These are phyloP conservation scores for Ophonus ardosiacus DNA, from an alignment of 2,888 invertebrate species.

Conservation along the genomic window DNA sequence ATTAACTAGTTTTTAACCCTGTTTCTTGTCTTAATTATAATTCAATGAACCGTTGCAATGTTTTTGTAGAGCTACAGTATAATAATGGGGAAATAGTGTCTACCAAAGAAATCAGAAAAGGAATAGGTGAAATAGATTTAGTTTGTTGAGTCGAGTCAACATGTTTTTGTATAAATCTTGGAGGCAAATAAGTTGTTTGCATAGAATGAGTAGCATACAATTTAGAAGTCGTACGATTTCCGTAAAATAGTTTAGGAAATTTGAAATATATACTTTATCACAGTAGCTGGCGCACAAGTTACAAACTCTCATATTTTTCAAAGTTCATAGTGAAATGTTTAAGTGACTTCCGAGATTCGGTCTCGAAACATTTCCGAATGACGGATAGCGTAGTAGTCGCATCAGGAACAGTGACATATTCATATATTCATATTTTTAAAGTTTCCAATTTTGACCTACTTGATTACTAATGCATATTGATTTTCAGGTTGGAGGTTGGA, in stretches of 20 bases:
- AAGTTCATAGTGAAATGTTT: slow-evolving; percentile 42
- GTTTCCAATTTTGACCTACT: slow-evolving; percentile 15
- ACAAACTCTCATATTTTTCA: slow-evolving; percentile 33
- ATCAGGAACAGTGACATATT: not conserved
- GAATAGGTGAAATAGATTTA: not conserved
- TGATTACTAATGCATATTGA: slow-evolving; percentile 50
- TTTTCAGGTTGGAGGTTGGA: slow-evolving; percentile 45
- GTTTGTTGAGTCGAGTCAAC: slow-evolving; percentile 32
- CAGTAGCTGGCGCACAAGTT: slow-evolving; percentile 5
- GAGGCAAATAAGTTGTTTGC: not conserved
- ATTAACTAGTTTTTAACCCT: no score
- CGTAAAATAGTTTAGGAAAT: slow-evolving; percentile 31
- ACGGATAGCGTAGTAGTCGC: slow-evolving; percentile 9
- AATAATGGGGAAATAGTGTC: not conserved
- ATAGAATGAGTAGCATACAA: slow-evolving; percentile 28
- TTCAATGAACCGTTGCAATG: not conserved
- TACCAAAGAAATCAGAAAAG: not conserved
- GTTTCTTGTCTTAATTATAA: not conserved
- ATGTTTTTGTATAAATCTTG: slow-evolving; percentile 23
- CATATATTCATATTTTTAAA: slow-evolving; percentile 16
- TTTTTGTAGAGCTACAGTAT: not conserved
- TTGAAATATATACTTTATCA: slow-evolving; percentile 47
- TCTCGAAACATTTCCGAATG: slow-evolving; percentile 53
- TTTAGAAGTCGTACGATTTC: slow-evolving; percentile 30
- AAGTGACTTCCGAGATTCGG: slow-evolving; percentile 51